A percentile compares a stretch with the other conserved stretches of the same genome.
Evolutionary conservation across 2,888 invertebrate genomes (phyloP).

Genomic region (Pseudanteris insignis): DNA sequence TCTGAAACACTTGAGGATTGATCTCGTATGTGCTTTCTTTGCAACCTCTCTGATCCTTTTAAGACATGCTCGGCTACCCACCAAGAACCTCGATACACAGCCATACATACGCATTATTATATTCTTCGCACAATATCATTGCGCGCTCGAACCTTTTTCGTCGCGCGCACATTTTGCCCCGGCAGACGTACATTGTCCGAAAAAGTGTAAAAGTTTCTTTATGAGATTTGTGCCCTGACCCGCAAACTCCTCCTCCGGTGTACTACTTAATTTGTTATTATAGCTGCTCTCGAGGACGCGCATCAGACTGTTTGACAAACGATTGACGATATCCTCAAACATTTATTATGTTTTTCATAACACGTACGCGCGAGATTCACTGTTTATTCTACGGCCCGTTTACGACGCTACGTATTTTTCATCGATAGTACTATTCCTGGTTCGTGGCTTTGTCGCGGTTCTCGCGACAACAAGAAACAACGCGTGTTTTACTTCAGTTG

Average conservation of each 20-base stretch:
- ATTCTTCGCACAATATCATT: slow-evolving; percentile 65
- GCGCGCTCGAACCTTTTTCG: slow-evolving; percentile 47
- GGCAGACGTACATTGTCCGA: slow-evolving; percentile 34
- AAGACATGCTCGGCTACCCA: slow-evolving; percentile 65
- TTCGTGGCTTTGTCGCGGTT: slow-evolving; percentile 1
- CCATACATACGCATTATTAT: slow-evolving; percentile 62
- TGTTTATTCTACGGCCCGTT: slow-evolving; percentile 34
- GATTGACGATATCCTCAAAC: slow-evolving; percentile 56
- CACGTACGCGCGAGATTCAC: slow-evolving; percentile 47
- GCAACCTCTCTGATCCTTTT: slow-evolving; percentile 53
- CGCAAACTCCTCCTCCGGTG: slow-evolving; percentile 29
- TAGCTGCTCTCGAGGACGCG: slow-evolving; percentile 59
- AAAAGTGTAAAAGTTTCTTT: slow-evolving; percentile 28
- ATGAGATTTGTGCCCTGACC: slow-evolving; percentile 24
- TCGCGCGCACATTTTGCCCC: slow-evolving; percentile 36
- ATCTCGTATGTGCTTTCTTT: slow-evolving; percentile 37
- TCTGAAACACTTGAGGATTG: slow-evolving; percentile 54
- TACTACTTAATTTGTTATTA: slow-evolving; percentile 63
- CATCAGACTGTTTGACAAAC: slow-evolving; percentile 51
- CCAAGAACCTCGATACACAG: slow-evolving; percentile 55
- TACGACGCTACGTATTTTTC: slow-evolving; percentile 20
- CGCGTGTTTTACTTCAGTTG: not conserved
- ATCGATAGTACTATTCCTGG: slow-evolving; percentile 24
- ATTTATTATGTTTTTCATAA: slow-evolving; percentile 65
- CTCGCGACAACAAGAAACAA: slow-evolving; percentile 22